Conservation (phyloP, 1,140 invertebrate species). For the Drosophila elegans region DNA sequence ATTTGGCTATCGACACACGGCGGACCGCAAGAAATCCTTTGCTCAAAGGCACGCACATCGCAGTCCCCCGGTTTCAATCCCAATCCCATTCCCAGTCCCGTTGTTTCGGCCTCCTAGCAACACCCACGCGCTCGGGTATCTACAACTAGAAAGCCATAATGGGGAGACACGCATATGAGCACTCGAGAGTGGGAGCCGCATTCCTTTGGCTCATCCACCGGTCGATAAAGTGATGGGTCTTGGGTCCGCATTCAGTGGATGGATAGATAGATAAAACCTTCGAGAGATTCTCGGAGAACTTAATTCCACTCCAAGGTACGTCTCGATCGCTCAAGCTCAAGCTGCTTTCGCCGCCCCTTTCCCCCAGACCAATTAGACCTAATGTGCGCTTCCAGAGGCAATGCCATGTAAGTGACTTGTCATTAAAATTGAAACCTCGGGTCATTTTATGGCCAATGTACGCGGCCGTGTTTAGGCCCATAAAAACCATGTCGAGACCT, state of each 20-base stretch:
- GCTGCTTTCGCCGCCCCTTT: background rate
- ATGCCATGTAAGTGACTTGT: slow-evolving; percentile 69
- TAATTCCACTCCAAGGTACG: background rate
- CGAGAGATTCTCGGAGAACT: slow-evolving; percentile 1
- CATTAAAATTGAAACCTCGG: slow-evolving; percentile 75
- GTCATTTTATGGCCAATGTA: slow-evolving; percentile 70
- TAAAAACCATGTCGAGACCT: slow-evolving; percentile 39
- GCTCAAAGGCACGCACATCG: slow-evolving; percentile 66
- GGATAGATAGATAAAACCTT: slow-evolving; percentile 20
- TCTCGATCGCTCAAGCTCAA: slow-evolving; percentile 12
- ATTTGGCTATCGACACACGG: slow-evolving; percentile 64
- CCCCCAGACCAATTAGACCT: slow-evolving; percentile 50
- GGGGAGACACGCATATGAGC: slow-evolving; percentile 64
- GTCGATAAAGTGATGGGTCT: slow-evolving; percentile 64
- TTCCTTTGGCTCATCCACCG: slow-evolving; percentile 32
- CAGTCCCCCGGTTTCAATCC: slow-evolving; percentile 1
- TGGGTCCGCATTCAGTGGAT: slow-evolving; percentile 6
- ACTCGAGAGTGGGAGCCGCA: slow-evolving; percentile 4
- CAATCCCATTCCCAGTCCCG: slow-evolving; percentile 3
- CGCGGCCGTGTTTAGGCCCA: slow-evolving; percentile 46
- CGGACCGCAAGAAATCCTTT: slow-evolving; percentile 61
- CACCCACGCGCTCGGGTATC: slow-evolving; percentile 67
- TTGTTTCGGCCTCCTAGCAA: slow-evolving; percentile 52
- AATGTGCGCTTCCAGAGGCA: slow-evolving; percentile 31
- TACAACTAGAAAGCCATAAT: slow-evolving; percentile 54